Evolutionary conservation across 2,797 vertebrate genomes (phyloP).

Genomic region (Odontamblyopus lacepedii): DNA sequence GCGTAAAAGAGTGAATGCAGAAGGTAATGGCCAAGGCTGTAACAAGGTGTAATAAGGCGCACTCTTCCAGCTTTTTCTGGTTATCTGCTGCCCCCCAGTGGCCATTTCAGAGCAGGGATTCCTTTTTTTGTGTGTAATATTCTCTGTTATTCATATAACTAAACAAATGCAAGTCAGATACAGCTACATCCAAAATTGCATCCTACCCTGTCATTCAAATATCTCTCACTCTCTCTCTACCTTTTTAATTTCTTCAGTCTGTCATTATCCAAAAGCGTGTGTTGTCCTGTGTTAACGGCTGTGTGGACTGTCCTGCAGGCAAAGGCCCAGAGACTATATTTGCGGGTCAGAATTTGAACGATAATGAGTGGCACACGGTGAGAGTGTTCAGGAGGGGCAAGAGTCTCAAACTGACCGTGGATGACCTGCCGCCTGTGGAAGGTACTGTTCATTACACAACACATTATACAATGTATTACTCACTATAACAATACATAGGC

Average conservation of each 20-base stretch:
- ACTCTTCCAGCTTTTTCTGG: constrained; percentile 27
- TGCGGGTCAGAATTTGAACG: constrained; percentile 99
- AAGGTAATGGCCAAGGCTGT: constrained; percentile 31
- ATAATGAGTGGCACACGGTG: constrained; percentile 99
- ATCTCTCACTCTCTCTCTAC: constrained; percentile 25
- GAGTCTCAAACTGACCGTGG: constrained; percentile 95
- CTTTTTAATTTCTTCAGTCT: constrained; percentile 19
- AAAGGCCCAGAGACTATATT: constrained; percentile 99
- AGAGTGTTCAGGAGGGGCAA: constrained; percentile 97
- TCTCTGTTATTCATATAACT: constrained; percentile 19
- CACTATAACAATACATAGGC: too few relatives aligned
- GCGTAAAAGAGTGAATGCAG: constrained; percentile 33
- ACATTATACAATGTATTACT: too few relatives aligned
- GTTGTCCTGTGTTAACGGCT: constrained; percentile 69
- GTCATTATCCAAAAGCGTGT: constrained; percentile 44
- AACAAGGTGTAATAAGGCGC: constrained; percentile 58
- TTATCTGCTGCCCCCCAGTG: constrained; percentile 73
- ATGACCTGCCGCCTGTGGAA: constrained; percentile 94
- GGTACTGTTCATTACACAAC: constrained; percentile 77
- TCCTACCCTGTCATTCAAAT: background rate
- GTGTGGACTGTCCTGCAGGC: constrained; percentile 98
- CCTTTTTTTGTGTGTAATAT: too few relatives aligned
- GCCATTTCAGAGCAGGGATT: constrained; percentile 3
- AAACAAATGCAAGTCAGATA: constrained; percentile 58
- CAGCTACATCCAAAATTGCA: background rate